Base-by-base conservation (phyloP, 37 sponge, comb jelly and placozoan genomes). In the Geodia barretti region DNA sequence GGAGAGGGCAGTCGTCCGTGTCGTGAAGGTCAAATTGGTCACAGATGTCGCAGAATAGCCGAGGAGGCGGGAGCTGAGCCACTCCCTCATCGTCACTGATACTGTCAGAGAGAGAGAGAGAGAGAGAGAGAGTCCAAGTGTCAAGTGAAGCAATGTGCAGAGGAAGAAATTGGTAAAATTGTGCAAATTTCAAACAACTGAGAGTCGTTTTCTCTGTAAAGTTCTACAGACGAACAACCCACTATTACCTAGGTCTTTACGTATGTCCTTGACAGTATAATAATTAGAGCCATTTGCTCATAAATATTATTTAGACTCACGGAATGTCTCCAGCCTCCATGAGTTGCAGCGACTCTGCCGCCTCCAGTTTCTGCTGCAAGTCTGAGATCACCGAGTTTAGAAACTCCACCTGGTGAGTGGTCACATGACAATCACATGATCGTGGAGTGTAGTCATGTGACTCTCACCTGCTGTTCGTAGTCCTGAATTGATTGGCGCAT, bases 31-130 rank as follows among this genome's bases (percentile, higher is more conserved):
- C 98, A 86, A 98, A 98, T 74, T 80, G 87, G 75, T 98, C 98
- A 77, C 98, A 98, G 74, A 95, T 93, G 62, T 95, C 96, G 81
- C 98, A 98, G 90, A 93, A 98, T 17, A 93, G 80, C 38, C 98
- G 65, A 4, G 93, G 88, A 68, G 98, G 92, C 32, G 85, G 95
- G 1, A 80, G 83, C 75, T 41, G 61, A 30, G 29, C 63, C 26
- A 41, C 41, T 7, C 65, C 25, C 7, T 39, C 73, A 54, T 77
- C 87, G 25, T 75, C 86, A 33, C 73, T 31, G 26, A n/a, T n/a
- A n/a, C n/a, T n/a, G n/a, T n/a, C n/a, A n/a, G n/a, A 47, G 54
- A 47, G 54, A 47, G 54, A 14, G 54, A 47, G 54, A 14, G 54
- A 47, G 54, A 14, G 54, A 47, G 54, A 14, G 54, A 47, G 54